Evolutionary conservation across 1,140 invertebrate species (phyloP).

Genomic region (Pentalonia nigronervosa): DNA sequence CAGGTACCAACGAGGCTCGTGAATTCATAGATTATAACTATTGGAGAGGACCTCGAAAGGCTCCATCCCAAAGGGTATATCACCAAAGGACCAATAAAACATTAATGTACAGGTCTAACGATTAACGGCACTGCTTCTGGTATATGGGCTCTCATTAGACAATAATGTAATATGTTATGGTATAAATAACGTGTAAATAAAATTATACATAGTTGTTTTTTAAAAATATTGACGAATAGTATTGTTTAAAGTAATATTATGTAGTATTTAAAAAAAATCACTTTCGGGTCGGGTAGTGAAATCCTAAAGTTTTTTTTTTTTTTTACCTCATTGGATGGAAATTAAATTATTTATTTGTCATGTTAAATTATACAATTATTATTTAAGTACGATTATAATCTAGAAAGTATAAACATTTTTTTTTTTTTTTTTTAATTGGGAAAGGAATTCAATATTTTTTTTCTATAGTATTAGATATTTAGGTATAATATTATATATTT

Average conservation of each 20-base stretch:
- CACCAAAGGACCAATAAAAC: background rate
- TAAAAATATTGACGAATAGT: background rate
- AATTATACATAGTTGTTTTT: constrained; percentile 8
- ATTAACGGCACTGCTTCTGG: constrained; percentile 32
- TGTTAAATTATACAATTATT: background rate
- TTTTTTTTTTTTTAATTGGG: background rate
- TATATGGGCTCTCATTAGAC: constrained; percentile 43
- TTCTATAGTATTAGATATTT: background rate
- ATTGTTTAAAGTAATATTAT: background rate
- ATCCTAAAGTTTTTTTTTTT: constrained; percentile 37
- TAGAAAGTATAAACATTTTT: background rate
- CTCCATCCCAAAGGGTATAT: background rate
- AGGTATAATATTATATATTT: background rate
- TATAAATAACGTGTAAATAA: constrained; percentile 14
- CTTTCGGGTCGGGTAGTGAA: constrained; percentile 39
- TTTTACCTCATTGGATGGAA: background rate
- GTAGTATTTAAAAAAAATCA: constrained; percentile 3
- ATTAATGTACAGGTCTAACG: background rate
- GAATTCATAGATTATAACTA: background rate
- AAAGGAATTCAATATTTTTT: constrained; percentile 41
- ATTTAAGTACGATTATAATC: background rate
- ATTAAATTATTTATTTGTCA: constrained; percentile 9
- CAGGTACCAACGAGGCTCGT: background rate
- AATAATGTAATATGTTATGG: background rate
- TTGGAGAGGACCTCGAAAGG: background rate